Conservation (phyloP, 2,113 vertebrate species). For the Varanus salvator region DNA sequence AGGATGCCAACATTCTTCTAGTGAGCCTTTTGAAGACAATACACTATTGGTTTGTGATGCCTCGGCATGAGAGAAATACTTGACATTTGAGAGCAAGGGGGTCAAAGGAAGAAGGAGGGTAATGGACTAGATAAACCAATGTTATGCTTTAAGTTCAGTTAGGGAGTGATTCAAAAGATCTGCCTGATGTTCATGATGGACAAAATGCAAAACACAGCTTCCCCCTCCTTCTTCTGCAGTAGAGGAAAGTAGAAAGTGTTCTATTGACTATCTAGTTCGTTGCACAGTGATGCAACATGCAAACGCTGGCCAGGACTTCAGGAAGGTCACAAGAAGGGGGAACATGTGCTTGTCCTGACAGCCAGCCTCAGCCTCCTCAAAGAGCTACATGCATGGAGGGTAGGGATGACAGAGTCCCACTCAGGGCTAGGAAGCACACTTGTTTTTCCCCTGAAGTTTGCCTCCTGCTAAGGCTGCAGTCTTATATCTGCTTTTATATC, state of each 20-base stretch:
- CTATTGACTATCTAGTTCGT: not conserved
- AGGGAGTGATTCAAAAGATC: not conserved
- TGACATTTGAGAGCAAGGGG: not conserved
- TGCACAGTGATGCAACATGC: not conserved
- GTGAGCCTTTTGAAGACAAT: not conserved
- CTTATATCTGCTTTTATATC: no score
- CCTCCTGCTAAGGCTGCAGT: not conserved
- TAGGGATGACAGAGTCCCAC: not conserved
- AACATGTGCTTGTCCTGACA: not conserved
- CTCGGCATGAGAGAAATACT: not conserved
- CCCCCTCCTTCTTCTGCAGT: not conserved
- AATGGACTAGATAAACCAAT: not conserved
- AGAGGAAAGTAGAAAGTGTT: not conserved
- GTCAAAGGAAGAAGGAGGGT: not conserved
- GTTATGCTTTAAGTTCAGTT: not conserved
- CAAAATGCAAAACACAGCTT: not conserved
- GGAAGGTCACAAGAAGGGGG: not conserved
- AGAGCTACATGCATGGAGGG: not conserved
- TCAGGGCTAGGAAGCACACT: not conserved
- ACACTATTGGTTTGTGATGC: not conserved
- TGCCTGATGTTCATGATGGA: not conserved
- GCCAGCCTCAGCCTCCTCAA: not conserved
- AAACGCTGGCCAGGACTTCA: not conserved
- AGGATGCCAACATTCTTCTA: conserved; percentile 1
- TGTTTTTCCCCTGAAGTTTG: not conserved